phyloP scores from a whole-genome alignment of 2,888 invertebrate species.

The Agrilus mali region DNA sequence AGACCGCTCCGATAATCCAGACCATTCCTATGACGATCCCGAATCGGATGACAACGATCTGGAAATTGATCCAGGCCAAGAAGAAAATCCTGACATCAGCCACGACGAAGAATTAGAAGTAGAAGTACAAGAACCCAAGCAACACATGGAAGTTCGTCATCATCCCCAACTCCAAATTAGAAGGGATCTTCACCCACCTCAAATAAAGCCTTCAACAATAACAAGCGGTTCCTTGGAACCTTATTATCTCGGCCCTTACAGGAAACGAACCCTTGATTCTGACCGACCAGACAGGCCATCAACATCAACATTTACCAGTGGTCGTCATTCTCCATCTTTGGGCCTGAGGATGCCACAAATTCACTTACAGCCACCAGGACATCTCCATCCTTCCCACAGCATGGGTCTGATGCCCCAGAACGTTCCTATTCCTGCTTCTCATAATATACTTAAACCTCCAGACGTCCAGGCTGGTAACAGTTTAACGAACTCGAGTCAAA shows the following conservation, averaged over 20 bases:
- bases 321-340: slow-evolving; percentile 25
- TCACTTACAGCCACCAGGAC: slow-evolving; percentile 14
- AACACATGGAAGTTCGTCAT: slow-evolving; percentile 9
- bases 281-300: slow-evolving; percentile 31
- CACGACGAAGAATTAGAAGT: slow-evolving; percentile 39
- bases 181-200: slow-evolving; percentile 50
- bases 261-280: slow-evolving; percentile 44
- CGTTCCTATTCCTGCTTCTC: slow-evolving; percentile 20
- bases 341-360: slow-evolving; percentile 24
- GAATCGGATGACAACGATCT: slow-evolving; percentile 28
- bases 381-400: slow-evolving; percentile 9
- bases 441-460: slow-evolving; percentile 30
- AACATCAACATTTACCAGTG: slow-evolving; percentile 22
- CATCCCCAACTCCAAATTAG: slow-evolving; percentile 53
- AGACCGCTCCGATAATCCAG: slow-evolving; percentile 37
- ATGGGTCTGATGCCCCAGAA: slow-evolving; percentile 18
- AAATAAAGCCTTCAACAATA: slow-evolving; percentile 27
- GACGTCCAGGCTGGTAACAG: slow-evolving; percentile 8
- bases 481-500: slow-evolving; percentile 18
- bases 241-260: slow-evolving; percentile 40
- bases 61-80: slow-evolving; percentile 32
- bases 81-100: slow-evolving; percentile 27
- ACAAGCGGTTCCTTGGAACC: slow-evolving; percentile 37
- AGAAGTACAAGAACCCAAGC: slow-evolving; percentile 3
- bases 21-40: slow-evolving; percentile 25